Evolutionary conservation across 2,797 vertebrate species (phyloP).

Genomic region (Macroramphosus scolopax): DNA sequence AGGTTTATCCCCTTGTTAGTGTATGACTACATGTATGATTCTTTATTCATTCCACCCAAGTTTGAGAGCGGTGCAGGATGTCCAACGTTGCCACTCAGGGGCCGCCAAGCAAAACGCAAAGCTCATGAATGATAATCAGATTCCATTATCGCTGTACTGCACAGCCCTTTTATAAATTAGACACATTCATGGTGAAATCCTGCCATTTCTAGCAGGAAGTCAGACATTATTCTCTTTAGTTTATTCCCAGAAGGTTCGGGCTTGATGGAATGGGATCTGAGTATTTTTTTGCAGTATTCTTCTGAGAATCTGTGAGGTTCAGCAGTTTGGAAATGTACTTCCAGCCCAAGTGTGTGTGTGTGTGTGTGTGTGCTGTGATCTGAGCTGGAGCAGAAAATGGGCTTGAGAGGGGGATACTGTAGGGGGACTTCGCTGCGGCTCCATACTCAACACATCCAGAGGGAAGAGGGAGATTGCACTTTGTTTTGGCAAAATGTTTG

Average conservation of each 20-base stretch:
- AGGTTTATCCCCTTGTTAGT: no score
- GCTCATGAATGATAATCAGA: constrained; percentile 49
- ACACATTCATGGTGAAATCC: constrained; percentile 33
- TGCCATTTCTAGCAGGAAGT: constrained; percentile 12
- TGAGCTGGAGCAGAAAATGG: no score
- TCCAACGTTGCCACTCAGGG: no score
- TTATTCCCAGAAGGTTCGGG: constrained; percentile 28
- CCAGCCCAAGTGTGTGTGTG: constrained; percentile 11
- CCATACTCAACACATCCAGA: no score
- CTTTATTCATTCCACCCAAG: no score
- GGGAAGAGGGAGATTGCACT: no score
- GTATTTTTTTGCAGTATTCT: no score
- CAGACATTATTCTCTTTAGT: constrained; percentile 33
- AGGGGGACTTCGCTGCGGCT: no score
- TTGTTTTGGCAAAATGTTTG: no score
- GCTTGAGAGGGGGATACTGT: no score
- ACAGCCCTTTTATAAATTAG: constrained; percentile 28
- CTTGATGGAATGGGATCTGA: constrained; percentile 38
- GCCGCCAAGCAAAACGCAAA: constrained; percentile 34
- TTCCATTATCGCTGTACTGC: constrained; percentile 43
- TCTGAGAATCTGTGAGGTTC: constrained; percentile 28
- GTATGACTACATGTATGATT: no score
- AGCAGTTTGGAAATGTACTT: constrained; percentile 33
- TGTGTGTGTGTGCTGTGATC: not conserved
- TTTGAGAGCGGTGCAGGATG: no score